Percentiles rank a stretch among this genome's conserved stretches.
These are phyloP conservation scores for Fulmarus glacialis DNA, from an alignment of 2,113 vertebrate genomes.

Conservation along the genomic window DNA sequence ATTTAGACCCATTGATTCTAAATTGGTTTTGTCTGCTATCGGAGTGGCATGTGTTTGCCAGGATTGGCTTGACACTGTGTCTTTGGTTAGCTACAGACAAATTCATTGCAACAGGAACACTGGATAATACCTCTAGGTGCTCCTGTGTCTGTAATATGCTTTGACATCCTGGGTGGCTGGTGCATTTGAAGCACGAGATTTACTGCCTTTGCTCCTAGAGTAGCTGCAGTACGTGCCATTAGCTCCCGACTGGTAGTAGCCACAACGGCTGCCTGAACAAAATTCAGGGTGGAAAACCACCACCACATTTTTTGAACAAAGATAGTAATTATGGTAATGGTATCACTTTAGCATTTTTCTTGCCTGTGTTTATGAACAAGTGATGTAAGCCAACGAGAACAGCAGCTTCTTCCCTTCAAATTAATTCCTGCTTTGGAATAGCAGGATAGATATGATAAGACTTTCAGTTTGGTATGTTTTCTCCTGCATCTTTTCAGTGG, in stretches of 20 bases:
- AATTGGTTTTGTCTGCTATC: background rate
- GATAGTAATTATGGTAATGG: constrained; percentile 5
- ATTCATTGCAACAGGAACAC: background rate
- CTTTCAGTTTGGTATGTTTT: background rate
- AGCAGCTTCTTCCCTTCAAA: constrained; percentile 15
- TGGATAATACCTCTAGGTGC: background rate
- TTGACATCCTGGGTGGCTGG: background rate
- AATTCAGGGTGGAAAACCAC: background rate
- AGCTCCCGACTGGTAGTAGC: background rate
- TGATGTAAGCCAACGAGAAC: background rate
- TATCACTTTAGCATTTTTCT: background rate
- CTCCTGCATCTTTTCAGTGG: constrained; percentile 4
- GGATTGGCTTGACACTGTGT: background rate
- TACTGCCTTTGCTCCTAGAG: background rate
- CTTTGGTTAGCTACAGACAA: background rate
- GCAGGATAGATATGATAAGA: background rate
- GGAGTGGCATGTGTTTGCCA: background rate
- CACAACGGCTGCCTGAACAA: background rate
- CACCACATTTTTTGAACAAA: background rate
- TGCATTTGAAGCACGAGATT: background rate
- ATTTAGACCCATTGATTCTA: background rate
- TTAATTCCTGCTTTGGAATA: background rate
- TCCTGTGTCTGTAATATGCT: background rate
- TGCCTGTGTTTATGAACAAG: background rate
- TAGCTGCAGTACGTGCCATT: background rate